Evolutionary conservation across 2,113 vertebrate genomes (phyloP), one percentile per base, ranked within the genome.

Genomic region (Mugil cephalus): DNA sequence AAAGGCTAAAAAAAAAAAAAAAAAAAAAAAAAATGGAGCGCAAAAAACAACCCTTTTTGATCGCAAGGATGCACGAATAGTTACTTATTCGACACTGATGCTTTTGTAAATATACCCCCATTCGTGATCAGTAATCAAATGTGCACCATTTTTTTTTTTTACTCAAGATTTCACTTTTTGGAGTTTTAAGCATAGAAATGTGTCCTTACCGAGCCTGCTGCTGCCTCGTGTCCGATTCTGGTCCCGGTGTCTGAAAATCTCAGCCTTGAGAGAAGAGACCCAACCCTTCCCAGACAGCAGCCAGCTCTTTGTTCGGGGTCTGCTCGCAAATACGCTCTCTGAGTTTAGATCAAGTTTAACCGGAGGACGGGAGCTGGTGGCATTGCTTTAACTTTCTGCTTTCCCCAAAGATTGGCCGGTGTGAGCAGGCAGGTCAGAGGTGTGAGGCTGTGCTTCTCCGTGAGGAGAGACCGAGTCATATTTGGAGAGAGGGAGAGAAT

Each of bases 191-290:
- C 7, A 19, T 59, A 7, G 8, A 62, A 62, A 17, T 14, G 18
- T 73, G 61, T 68, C 12, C 81, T 86, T 71, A 84, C 83, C 79
- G 34, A 71, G 43, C 48, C 61, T 17, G 21, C 35, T 54, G 43
- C 35, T 65, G 42, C 35, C 48, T 17, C 38, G 42, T 24, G 66
- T 80, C 54, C 39, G 43, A 36, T 52, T 40, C 51, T 39, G 74
- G 38, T 73, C 18, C 62, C 7, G 24, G 46, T 24, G 69, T 43
- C 55, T 79, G 21, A 66, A 59, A 77, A 46, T 17, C 48, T 12
- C 69, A 60, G 62, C 34, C 15, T 42, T 39, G 58, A 68, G 56
- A 60, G 61, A 52, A 74, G 34, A 65, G 34, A 65, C 46, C 72
- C 55, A 77, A 39, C 68, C 77, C 71, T 66, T 48, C 15, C 42